A percentile compares a stretch with the other conserved stretches of the same genome.
Evolutionary conservation across 2,888 invertebrate species (phyloP).

Genomic region (Anoplius nigerrimus): DNA sequence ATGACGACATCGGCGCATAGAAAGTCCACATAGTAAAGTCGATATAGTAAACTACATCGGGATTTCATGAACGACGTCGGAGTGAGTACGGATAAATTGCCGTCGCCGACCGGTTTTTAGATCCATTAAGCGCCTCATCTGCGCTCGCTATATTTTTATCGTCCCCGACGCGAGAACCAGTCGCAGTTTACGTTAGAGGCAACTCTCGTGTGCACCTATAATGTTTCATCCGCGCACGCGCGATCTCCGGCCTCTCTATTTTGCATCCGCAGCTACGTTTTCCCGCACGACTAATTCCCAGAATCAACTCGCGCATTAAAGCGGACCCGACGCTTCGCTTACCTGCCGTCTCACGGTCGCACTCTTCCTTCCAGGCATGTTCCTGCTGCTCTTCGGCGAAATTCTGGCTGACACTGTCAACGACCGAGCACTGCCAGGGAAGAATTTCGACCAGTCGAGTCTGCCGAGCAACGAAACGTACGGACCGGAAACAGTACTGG

Average conservation of each 20-base stretch:
- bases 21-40: too few species aligned
- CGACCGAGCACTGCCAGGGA: not conserved
- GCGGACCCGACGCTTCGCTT: not conserved
- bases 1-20: too few species aligned
- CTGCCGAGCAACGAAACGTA: too few species aligned
- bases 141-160: constrained; percentile 32
- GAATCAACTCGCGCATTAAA: not conserved
- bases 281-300: not conserved
- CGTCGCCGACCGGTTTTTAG: constrained; percentile 56
- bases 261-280: not conserved
- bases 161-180: constrained; percentile 22
- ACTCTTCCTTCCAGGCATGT: constrained; percentile 45
- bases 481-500: too few species aligned
- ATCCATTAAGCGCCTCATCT: constrained; percentile 47
- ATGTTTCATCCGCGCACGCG: not conserved
- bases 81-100: constrained; percentile 44
- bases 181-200: constrained; percentile 9
- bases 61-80: too few species aligned
- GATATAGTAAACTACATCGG: too few species aligned
- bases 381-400: constrained; percentile 49
- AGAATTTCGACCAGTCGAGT: not conserved
- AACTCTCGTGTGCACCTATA: not conserved
- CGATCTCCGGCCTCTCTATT: not conserved
- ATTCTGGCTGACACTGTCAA: constrained; percentile 26
- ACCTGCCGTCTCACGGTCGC: not conserved